Evolutionary conservation across 2,797 vertebrate species (phyloP).

Genomic region (Urosaurus nigricauda): DNA sequence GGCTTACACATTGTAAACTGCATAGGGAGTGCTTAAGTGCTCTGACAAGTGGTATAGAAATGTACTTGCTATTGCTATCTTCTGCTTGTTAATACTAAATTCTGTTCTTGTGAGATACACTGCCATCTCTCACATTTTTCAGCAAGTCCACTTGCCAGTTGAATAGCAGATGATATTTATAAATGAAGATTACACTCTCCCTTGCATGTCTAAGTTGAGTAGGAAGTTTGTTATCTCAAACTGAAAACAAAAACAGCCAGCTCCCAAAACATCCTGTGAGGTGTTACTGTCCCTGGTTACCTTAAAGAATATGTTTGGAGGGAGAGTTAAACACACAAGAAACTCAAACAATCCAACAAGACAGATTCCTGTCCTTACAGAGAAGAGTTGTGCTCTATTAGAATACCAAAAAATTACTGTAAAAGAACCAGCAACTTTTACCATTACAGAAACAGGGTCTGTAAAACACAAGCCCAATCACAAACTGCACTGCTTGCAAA

Average conservation of each 20-base stretch:
- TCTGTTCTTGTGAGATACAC: too few relatives aligned
- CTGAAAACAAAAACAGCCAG: background rate
- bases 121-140: too few relatives aligned
- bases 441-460: background rate
- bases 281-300: background rate
- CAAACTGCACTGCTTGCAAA: background rate
- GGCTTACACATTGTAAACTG: too few relatives aligned
- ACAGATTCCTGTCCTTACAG: background rate
- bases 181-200: background rate
- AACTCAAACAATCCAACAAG: background rate
- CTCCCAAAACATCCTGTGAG: background rate
- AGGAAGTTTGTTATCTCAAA: background rate
- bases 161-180: background rate
- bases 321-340: background rate
- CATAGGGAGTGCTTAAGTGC: too few relatives aligned
- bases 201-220: background rate
- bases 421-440: background rate
- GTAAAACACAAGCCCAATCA: constrained; percentile 17
- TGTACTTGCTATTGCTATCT: too few relatives aligned
- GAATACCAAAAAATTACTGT: background rate
- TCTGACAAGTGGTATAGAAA: too few relatives aligned
- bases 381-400: background rate
- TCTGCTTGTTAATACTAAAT: too few relatives aligned
- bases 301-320: background rate
- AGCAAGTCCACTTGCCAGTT: background rate